Evolutionary conservation across 2,888 invertebrate genomes (phyloP), one percentile per base, ranked within the genome.

Genomic region (Drosophila mettleri): DNA sequence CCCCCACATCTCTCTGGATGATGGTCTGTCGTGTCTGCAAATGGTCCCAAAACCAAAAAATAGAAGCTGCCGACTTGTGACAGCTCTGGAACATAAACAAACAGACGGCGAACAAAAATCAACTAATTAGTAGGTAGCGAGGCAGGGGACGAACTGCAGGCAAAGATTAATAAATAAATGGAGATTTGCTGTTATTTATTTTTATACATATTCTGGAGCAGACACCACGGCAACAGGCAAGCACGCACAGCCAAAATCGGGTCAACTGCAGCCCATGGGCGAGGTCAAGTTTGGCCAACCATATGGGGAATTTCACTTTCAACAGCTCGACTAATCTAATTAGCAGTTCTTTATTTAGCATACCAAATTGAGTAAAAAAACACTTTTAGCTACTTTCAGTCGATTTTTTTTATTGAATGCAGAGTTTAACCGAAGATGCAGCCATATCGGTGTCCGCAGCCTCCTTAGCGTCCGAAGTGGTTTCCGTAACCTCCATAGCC

Each of bases 121-220:
- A 51, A 24, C 80, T 83, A 84, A 82, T 82, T 86, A 86, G 75
- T 78, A 64, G 69, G 78, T 41, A 41, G 74, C 36, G 38, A 16
- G 16, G 27, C 52, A 45, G 45, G 34, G 45, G 14, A 31, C 14
- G 41, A 20, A 66, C 53, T 65, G 66, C 53, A 66, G 72, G 18
- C 63, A 52, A 63, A 76, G 68, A 76, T 75, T 86, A 81, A 87
- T 87, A 82, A 86, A 82, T 82, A 82, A 77, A 73, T 83, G 72
- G 58, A 77, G 86, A 82, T 86, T 77, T 82, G 83, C 61, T 69
- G 57, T 69, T 85, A 81, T 89, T 89, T 88, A 89, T 89, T 86
- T 88, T 80, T 80, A 79, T 86, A 49, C 49, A 49, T 24, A 74
- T 78, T 67, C 49, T 52, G 69, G 62, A 51, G 46, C 70, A 73